phyloP scores from a whole-genome alignment of 2,113 vertebrate species.

The Orthonyx spaldingii region DNA sequence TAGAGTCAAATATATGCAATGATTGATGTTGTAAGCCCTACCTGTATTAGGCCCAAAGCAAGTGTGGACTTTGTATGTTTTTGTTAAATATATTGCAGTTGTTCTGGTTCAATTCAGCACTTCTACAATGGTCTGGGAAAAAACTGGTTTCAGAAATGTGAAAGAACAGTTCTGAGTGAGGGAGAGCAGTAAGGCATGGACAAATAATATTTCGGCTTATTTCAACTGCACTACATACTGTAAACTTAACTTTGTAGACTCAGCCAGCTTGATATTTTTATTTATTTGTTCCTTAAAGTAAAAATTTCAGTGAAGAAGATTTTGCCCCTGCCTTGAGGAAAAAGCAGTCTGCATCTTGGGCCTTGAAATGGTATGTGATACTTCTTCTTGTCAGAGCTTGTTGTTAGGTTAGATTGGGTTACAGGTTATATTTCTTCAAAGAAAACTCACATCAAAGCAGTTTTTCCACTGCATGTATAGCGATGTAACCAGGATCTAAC shows the following conservation, averaged over 20 bases:
- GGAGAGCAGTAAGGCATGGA: neutral
- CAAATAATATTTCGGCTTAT: neutral
- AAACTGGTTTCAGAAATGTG: neutral
- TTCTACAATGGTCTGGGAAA: neutral
- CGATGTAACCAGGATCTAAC: neutral
- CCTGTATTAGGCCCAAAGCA: neutral
- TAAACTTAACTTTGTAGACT: neutral
- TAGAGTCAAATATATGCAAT: accelerated
- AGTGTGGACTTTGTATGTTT: neutral
- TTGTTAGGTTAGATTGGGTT: neutral
- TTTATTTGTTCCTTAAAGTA: conserved; percentile 68
- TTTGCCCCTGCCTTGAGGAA: conserved; percentile 89
- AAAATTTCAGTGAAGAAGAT: conserved; percentile 89
- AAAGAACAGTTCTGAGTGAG: neutral
- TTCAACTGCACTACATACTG: neutral
- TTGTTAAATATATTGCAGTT: neutral
- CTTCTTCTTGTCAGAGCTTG: neutral
- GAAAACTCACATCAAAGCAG: neutral
- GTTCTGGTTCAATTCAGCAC: neutral
- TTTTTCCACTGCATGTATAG: neutral
- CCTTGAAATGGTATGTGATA: conserved; percentile 88
- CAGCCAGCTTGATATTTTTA: neutral
- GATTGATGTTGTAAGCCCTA: neutral
- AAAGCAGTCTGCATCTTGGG: conserved; percentile 93
- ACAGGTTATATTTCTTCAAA: neutral